A percentile compares a stretch with the other conserved stretches of the same genome.
phyloP scores from a whole-genome alignment of 30 jellyfish, hydroid and myxozoan genomes.

The Aurelia sp. region DNA sequence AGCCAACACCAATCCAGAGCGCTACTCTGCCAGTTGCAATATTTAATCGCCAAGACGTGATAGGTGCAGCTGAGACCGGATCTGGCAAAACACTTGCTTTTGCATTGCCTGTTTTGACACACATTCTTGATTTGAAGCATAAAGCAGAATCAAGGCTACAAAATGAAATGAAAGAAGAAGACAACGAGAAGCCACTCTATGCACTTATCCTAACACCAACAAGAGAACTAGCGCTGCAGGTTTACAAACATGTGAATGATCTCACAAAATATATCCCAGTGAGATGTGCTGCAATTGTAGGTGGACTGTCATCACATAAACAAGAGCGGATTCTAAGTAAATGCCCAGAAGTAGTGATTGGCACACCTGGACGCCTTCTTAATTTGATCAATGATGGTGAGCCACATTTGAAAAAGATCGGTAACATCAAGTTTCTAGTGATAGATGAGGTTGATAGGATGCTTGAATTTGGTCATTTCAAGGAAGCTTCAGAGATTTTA shows the following conservation, averaged over 20 bases:
- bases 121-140: conserved; percentile 64
- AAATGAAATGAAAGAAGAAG: background rate
- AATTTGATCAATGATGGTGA: conserved; percentile 68
- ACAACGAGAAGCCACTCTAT: conserved; percentile 50
- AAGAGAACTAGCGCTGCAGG: conserved; percentile 95
- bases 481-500: conserved; percentile 77
- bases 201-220: conserved; percentile 95
- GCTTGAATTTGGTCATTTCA: conserved; percentile 95
- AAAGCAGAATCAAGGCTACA: background rate
- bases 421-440: conserved; percentile 69
- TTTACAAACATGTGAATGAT: conserved; percentile 45
- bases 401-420: conserved; percentile 58
- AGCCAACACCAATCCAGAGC: conserved; percentile 91
- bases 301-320: conserved; percentile 91
- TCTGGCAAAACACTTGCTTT: conserved; percentile 97
- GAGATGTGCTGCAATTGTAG: conserved; percentile 81
- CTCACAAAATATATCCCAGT: conserved; percentile 65
- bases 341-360: conserved; percentile 92
- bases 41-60: conserved; percentile 71
- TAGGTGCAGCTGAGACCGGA: conserved; percentile 99
- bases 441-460: conserved; percentile 98
- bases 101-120: conserved; percentile 83
- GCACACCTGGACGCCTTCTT: conserved; percentile 97
- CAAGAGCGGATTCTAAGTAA: conserved; percentile 85
- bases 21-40: conserved; percentile 85